Evolutionary conservation across 2,888 invertebrate genomes (phyloP).

Genomic region (Eupithecia pulchellata): DNA sequence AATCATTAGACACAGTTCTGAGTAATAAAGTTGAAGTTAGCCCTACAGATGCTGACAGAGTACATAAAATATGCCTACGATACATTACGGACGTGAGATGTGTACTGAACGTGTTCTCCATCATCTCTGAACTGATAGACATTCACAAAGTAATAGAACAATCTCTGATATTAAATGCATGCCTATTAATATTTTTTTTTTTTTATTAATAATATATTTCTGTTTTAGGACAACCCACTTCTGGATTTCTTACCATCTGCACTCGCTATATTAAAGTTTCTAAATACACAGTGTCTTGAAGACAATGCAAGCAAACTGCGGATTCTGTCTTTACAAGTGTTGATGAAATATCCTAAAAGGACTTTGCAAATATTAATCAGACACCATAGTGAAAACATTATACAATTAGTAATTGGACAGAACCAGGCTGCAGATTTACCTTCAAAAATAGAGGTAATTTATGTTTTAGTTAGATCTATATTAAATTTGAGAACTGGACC

Average conservation of each 20-base stretch:
- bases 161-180: too few relatives aligned
- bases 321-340: conserved; percentile 32
- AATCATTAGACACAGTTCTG: conserved; percentile 14
- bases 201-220: not conserved
- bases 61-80: conserved; percentile 47
- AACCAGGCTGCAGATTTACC: not conserved
- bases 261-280: conserved; percentile 56
- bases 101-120: conserved; percentile 19
- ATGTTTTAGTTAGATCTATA: not conserved
- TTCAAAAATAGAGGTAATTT: conserved; percentile 45
- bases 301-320: conserved; percentile 10
- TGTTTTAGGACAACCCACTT: conserved; percentile 24
- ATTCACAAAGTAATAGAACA: conserved; percentile 24
- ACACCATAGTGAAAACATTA: conserved; percentile 51
- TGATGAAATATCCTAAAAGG: conserved; percentile 62
- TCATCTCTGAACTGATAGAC: conserved; percentile 25
- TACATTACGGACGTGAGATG: conserved; percentile 33
- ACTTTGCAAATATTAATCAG: conserved; percentile 50
- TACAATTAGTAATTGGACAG: conserved; percentile 45
- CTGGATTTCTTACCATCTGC: conserved; percentile 56
- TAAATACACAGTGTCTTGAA: conserved; percentile 47
- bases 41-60: conserved; percentile 22
- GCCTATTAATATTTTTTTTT: too few relatives aligned
- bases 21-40: conserved; percentile 9
- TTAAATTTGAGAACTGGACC: too few relatives aligned